Conservation (phyloP, 2,888 invertebrate genomes). For the Oligia strigilis region DNA sequence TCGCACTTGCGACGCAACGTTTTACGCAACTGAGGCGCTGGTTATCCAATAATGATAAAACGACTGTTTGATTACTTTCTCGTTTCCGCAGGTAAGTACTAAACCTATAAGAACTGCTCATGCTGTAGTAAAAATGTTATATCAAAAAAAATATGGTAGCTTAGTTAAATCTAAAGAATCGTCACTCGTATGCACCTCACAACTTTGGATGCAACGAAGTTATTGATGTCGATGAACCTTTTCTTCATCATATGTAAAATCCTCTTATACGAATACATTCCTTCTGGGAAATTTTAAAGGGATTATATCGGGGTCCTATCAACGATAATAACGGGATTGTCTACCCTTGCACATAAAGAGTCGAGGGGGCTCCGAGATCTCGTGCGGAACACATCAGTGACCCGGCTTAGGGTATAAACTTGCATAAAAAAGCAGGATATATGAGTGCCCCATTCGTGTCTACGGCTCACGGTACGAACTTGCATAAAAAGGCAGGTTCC, state of each 20-base stretch:
- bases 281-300: background rate
- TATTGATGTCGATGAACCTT: conserved; percentile 4
- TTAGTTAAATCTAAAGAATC: background rate
- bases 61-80: background rate
- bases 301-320: conserved; percentile 32
- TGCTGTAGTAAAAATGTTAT: background rate
- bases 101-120: no score
- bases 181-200: no score
- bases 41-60: background rate
- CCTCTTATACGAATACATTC: background rate
- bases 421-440: background rate
- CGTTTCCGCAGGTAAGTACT: background rate
- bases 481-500: background rate
- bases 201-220: conserved; percentile 1
- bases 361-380: background rate
- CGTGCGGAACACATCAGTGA: conserved; percentile 18
- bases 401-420: background rate
- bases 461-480: background rate
- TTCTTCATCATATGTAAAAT: conserved; percentile 6
- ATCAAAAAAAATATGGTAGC: background rate
- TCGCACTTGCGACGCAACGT: no score
- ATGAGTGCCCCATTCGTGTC: background rate
- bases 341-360: conserved; percentile 19
- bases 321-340: conserved; percentile 24
- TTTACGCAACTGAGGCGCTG: background rate